Conservation (phyloP, 2,113 vertebrate genomes). For the Tyto alba region DNA sequence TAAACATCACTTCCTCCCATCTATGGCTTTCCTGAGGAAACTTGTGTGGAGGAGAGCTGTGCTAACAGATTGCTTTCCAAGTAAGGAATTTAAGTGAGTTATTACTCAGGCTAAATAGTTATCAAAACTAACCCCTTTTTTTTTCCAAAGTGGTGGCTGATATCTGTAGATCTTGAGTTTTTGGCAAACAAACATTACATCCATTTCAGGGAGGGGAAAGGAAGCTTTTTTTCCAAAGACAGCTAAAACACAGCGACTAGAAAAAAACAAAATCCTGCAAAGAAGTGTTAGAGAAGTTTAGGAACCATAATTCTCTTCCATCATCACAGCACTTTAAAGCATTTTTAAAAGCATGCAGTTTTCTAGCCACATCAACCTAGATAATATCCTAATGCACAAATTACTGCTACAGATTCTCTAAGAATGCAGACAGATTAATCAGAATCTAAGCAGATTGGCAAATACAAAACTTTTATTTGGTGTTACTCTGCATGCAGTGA, state of each 20-base stretch:
- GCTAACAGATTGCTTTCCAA: background rate
- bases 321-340: background rate
- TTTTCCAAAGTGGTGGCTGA: background rate
- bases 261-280: background rate
- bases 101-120: background rate
- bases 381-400: background rate
- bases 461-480: background rate
- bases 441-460: background rate
- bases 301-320: background rate
- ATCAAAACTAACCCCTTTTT: background rate
- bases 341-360: background rate
- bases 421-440: background rate
- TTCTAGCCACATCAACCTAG: background rate
- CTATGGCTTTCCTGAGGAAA: background rate
- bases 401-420: background rate
- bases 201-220: background rate
- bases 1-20: background rate
- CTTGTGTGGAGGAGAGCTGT: background rate
- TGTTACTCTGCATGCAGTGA: background rate
- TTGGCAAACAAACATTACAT: background rate
- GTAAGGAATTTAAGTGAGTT: background rate
- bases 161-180: background rate
- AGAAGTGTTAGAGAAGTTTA: background rate
- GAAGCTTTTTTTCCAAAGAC: background rate
- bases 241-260: background rate